Conservation (phyloP, 2,888 invertebrate species). For the Cosmia trapezina region DNA sequence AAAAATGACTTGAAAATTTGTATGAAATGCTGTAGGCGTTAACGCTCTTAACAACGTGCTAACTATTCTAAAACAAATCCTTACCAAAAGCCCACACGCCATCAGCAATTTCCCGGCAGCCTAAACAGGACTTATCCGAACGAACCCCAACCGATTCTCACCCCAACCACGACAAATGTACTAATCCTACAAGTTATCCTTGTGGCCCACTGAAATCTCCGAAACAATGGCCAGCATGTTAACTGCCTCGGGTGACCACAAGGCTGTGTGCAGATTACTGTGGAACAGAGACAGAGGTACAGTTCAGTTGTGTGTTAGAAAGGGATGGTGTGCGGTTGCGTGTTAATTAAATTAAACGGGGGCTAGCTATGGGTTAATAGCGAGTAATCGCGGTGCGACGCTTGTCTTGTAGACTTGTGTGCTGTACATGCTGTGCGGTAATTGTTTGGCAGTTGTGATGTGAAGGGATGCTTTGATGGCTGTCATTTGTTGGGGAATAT, state of each 20-base stretch:
- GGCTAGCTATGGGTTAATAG: constrained; percentile 73
- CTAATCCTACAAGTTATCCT: constrained; percentile 75
- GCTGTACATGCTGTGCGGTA: constrained; percentile 65
- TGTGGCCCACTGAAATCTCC: constrained; percentile 73
- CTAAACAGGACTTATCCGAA: constrained; percentile 57
- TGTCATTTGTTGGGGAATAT: neutral
- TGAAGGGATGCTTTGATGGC: constrained; percentile 29
- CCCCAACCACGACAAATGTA: constrained; percentile 72
- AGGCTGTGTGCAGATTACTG: constrained; percentile 73
- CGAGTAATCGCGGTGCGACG: constrained; percentile 70
- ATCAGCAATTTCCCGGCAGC: constrained; percentile 36
- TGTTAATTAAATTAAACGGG: constrained; percentile 75
- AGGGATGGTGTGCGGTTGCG: constrained; percentile 57
- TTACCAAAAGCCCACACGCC: constrained; percentile 28
- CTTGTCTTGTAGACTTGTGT: constrained; percentile 67
- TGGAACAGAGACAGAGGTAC: constrained; percentile 48
- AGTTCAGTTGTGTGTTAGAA: constrained; percentile 36
- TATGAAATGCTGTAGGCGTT: too few relatives aligned
- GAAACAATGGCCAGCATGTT: constrained; percentile 84
- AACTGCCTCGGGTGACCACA: constrained; percentile 81
- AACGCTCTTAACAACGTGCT: neutral
- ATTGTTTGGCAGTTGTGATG: constrained; percentile 59
- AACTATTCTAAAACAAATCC: constrained; percentile 21
- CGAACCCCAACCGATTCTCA: constrained; percentile 49
- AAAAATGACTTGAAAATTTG: too few relatives aligned